Percentiles rank a stretch among this genome's conserved stretches.
Conservation (phyloP, 2,113 vertebrate species). For the Oreochromis niloticus region DNA sequence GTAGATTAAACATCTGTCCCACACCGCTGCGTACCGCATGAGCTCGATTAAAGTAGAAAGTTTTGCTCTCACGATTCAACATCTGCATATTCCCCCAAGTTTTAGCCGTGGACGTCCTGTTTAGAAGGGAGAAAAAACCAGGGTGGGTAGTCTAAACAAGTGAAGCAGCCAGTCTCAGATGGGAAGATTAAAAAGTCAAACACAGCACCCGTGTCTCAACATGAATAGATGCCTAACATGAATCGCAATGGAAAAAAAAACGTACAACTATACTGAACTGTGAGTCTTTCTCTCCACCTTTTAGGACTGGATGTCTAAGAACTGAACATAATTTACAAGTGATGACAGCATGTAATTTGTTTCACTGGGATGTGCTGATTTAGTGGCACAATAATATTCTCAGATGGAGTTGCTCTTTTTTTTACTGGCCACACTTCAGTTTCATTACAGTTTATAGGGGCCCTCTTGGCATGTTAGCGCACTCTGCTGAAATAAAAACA, state of each 20-base stretch:
- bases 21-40: not conserved
- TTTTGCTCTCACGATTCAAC: not conserved
- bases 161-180: conserved; percentile 43
- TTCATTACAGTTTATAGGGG: conserved; percentile 3
- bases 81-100: not conserved
- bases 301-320: not conserved
- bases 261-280: not conserved
- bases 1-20: conserved; percentile 62
- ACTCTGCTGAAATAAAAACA: not conserved
- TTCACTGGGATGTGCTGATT: not conserved
- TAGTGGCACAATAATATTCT: conserved; percentile 4
- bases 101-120: not conserved
- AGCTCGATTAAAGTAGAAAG: conserved; percentile 27
- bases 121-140: not conserved
- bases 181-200: conserved; percentile 29
- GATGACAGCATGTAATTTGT: conserved; percentile 43
- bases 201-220: conserved; percentile 37
- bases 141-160: conserved; percentile 52
- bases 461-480: not conserved
- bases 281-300: not conserved
- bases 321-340: not conserved
- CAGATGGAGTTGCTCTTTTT: not conserved
- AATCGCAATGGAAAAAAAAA: not conserved
- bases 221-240: conserved; percentile 2
- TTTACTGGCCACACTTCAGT: not conserved